Evolutionary conservation across 2,888 invertebrate genomes (phyloP), one percentile per base, ranked within the genome.

Genomic region (Scelioninae gen. 2): DNA sequence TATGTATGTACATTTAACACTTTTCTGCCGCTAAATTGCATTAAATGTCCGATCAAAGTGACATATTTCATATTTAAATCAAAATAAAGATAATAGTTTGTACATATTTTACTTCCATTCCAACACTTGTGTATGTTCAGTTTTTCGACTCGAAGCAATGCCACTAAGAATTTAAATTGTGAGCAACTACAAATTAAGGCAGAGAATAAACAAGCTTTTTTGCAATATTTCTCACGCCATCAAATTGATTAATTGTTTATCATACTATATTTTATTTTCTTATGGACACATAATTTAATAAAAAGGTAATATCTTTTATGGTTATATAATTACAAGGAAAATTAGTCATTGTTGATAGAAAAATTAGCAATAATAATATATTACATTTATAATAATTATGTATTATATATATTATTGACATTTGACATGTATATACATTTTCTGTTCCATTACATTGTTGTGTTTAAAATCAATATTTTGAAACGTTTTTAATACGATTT

Each of bases 11-110:
- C 41, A 58, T 68, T 68, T 68, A 58, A 58, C 58, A 68, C 57
- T 55, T 45, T n/a, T 25, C 43, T 57, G 48, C 67, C 67, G 58
- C 67, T 68, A 58, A 68, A 68, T 57, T 67, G 41, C 41, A 33
- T 52, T 57, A 67, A 67, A 48, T 31, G 58, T 35, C 43, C n/a
- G 41, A 48, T 52, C 22, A 15, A 28, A 52, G 57, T 68, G 52
- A 58, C 58, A 65, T 46, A 33, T 46, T 22, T 37, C 6, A 18
- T 16, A 25, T 13, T 37, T 35, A 25, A 16, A 35, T 2, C 13
- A 18, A 31, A 16, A 7, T 15, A 39, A 45, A 10, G 6, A 3
- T 15, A 0, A 9, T 15, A 19, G 25, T 28, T 57, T 31, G 6
- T 2, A 3, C 3, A 10, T 9, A 18, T 18, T 10, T 18, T 3